Evolutionary conservation across 2,113 vertebrate species (phyloP).

Genomic region (Acinonyx jubatus): DNA sequence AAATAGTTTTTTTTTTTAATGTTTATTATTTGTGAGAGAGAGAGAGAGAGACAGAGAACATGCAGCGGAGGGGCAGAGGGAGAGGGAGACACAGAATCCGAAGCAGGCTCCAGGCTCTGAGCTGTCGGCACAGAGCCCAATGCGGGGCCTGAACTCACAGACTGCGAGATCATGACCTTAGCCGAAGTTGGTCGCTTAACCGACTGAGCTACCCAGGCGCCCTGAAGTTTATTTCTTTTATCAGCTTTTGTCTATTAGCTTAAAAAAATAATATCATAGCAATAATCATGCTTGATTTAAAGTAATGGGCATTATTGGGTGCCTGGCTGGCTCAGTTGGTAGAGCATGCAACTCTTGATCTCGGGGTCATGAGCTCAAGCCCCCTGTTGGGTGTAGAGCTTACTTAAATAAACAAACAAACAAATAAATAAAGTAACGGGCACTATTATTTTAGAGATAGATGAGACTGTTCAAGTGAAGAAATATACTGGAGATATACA

Average conservation of each 20-base stretch:
- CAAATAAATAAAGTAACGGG: background rate
- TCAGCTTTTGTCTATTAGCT: background rate
- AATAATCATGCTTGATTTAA: constrained; percentile 42
- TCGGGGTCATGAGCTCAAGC: background rate
- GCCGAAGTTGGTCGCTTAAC: too few species aligned
- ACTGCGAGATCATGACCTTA: too few species aligned
- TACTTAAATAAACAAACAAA: background rate
- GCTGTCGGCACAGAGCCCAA: too few species aligned
- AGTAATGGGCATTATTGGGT: background rate
- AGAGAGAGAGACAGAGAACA: too few species aligned
- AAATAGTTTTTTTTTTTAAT: too few species aligned
- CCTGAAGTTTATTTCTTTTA: background rate
- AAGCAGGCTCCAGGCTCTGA: too few species aligned
- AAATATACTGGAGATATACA: background rate
- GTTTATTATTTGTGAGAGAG: too few species aligned
- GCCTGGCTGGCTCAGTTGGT: background rate
- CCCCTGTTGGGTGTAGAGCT: background rate
- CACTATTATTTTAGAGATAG: background rate
- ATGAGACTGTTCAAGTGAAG: background rate
- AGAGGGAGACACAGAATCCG: too few species aligned
- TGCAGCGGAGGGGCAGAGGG: too few species aligned
- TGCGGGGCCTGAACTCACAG: too few species aligned
- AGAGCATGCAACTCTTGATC: background rate
- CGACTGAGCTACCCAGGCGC: too few species aligned
- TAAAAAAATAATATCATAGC: background rate